A percentile compares a stretch with the other conserved stretches of the same genome.
These are phyloP conservation scores for Cephalopterus ornatus DNA, from an alignment of 2,113 vertebrate genomes.

Conservation along the genomic window DNA sequence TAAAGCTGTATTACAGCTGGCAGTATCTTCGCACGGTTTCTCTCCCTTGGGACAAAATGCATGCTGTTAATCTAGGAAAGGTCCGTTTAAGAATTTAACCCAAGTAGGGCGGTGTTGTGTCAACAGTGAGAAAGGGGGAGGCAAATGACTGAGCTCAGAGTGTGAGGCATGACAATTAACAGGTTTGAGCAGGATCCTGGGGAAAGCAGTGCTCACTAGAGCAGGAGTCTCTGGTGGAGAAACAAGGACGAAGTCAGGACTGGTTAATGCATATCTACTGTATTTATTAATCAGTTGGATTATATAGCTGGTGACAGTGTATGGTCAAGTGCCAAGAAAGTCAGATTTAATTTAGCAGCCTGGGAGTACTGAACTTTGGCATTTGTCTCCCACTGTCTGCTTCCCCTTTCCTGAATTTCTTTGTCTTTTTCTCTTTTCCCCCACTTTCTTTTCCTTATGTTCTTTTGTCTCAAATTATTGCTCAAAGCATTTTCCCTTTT, in stretches of 20 bases:
- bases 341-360: constrained; percentile 56
- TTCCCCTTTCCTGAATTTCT: constrained; percentile 31
- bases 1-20: constrained; percentile 48
- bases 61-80: constrained; percentile 56
- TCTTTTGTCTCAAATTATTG: constrained; percentile 22
- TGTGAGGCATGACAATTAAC: constrained; percentile 44
- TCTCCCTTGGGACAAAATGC: constrained; percentile 60
- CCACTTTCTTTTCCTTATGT: background rate
- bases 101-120: constrained; percentile 19
- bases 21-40: constrained; percentile 55
- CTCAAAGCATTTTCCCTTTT: background rate
- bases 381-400: constrained; percentile 41
- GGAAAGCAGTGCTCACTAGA: background rate
- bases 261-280: constrained; percentile 44
- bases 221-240: constrained; percentile 1
- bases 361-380: constrained; percentile 38
- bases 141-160: background rate
- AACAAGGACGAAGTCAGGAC: constrained; percentile 47
- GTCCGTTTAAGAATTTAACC: constrained; percentile 61
- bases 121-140: constrained; percentile 23
- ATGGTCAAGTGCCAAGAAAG: constrained; percentile 56
- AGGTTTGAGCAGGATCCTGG: constrained; percentile 46
- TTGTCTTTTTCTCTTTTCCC: background rate
- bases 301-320: constrained; percentile 62
- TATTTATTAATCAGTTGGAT: constrained; percentile 49